These are phyloP conservation scores for Thalassophryne amazonica DNA, from an alignment of 2,797 vertebrate species.

Conservation along the genomic window DNA sequence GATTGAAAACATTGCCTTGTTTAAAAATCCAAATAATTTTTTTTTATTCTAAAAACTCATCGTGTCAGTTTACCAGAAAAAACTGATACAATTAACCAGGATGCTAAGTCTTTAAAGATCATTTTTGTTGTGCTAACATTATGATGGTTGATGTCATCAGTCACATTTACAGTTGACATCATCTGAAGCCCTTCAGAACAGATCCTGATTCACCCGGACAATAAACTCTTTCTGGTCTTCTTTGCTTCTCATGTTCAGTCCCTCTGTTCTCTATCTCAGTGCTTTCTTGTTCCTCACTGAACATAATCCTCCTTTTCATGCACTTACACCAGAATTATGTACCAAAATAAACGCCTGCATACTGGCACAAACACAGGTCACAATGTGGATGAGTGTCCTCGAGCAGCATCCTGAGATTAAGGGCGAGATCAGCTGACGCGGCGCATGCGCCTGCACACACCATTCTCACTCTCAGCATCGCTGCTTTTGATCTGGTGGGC, in stretches of 20 bases:
- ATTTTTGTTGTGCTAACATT: too few relatives aligned
- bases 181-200: neutral
- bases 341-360: conserved; percentile 13
- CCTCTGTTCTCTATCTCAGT: neutral
- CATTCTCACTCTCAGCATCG: conserved; percentile 46
- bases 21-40: too few relatives aligned
- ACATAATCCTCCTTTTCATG: conserved; percentile 4
- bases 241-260: neutral
- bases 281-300: conserved; percentile 15
- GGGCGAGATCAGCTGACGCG: conserved; percentile 42
- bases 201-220: conserved; percentile 15
- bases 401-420: conserved; percentile 37
- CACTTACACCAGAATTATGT: conserved; percentile 8
- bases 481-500: conserved; percentile 56
- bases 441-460: conserved; percentile 13
- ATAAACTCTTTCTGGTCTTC: conserved; percentile 4
- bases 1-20: too few relatives aligned
- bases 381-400: conserved; percentile 20
- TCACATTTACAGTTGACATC: neutral
- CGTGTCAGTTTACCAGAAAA: too few relatives aligned
- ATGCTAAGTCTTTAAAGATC: too few relatives aligned
- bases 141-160: too few relatives aligned
- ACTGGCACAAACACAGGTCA: conserved; percentile 1
- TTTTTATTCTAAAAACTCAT: too few relatives aligned
- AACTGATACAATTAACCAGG: too few relatives aligned